Conservation (phyloP, 2,113 vertebrate species). For the Rhipidura dahli region DNA sequence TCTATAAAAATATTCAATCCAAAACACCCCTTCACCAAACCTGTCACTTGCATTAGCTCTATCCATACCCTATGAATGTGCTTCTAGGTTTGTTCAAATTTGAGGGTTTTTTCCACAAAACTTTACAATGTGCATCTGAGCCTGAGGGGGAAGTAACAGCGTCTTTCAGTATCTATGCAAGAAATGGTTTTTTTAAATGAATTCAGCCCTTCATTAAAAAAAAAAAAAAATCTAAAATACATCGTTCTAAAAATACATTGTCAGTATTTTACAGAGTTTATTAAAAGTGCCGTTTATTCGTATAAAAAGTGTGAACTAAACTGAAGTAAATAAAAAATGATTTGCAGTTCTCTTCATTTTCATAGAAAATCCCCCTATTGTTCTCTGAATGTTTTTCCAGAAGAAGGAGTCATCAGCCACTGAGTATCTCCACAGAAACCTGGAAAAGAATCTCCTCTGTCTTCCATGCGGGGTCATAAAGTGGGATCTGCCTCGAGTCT, state of each 20-base stretch:
- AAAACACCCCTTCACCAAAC: background rate
- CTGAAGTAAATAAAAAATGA: slow-evolving; percentile 33
- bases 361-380: slow-evolving; percentile 5
- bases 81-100: background rate
- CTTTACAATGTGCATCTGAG: slow-evolving; percentile 37
- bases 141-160: slow-evolving; percentile 6
- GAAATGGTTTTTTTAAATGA: background rate
- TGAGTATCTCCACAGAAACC: background rate
- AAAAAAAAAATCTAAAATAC: slow-evolving; percentile 55
- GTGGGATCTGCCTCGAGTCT: background rate
- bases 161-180: background rate
- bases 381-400: background rate
- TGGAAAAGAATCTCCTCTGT: slow-evolving; percentile 11
- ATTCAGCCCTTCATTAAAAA: slow-evolving; percentile 68
- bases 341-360: slow-evolving; percentile 34
- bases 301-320: slow-evolving; percentile 77
- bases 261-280: slow-evolving; percentile 77
- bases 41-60: background rate
- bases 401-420: background rate
- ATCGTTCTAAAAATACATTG: slow-evolving; percentile 69
- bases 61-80: background rate
- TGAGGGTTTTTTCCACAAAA: background rate
- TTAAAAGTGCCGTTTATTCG: slow-evolving; percentile 84
- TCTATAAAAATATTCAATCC: background rate
- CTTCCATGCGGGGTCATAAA: background rate